phyloP scores from a whole-genome alignment of 2,797 vertebrate genomes.

The Siniperca obscura region DNA sequence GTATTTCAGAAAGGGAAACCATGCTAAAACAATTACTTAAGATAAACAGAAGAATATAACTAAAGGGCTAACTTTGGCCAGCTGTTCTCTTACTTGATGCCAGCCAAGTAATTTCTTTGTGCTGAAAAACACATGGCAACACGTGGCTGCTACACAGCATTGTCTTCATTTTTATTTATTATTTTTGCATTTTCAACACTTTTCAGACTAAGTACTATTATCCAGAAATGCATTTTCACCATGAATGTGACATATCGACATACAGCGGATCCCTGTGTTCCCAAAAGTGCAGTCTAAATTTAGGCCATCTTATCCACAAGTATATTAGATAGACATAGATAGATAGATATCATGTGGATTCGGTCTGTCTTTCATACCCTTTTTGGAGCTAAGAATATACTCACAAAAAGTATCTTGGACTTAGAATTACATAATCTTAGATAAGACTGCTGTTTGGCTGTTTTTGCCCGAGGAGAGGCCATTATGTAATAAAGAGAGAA shows the following conservation, averaged over 20 bases:
- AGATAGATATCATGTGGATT: constrained; percentile 51
- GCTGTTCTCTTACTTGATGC: constrained; percentile 50
- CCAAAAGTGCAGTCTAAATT: constrained; percentile 55
- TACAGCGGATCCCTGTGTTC: not conserved
- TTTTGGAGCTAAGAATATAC: constrained; percentile 62
- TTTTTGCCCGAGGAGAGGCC: constrained; percentile 43
- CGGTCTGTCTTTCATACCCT: constrained; percentile 52
- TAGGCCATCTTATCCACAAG: constrained; percentile 34
- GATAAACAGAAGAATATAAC: constrained; percentile 60
- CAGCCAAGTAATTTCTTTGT: constrained; percentile 36
- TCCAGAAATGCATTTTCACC: constrained; percentile 18
- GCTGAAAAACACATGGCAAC: constrained; percentile 33
- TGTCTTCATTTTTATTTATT: not conserved
- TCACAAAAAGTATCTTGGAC: constrained; percentile 43
- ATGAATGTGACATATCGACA: constrained; percentile 2
- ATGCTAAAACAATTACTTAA: constrained; percentile 53
- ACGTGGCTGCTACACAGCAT: constrained; percentile 1
- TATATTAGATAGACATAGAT: constrained; percentile 50
- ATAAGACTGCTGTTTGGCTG: constrained; percentile 69
- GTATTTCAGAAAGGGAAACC: constrained; percentile 27
- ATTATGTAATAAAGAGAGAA: constrained; percentile 75
- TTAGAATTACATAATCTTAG: constrained; percentile 73
- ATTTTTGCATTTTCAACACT: not conserved
- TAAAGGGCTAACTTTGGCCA: constrained; percentile 51
- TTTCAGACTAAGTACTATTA: constrained; percentile 6